Evolutionary conservation across 2,797 vertebrate species (phyloP).

Genomic region (Uromys caudimaculatus): DNA sequence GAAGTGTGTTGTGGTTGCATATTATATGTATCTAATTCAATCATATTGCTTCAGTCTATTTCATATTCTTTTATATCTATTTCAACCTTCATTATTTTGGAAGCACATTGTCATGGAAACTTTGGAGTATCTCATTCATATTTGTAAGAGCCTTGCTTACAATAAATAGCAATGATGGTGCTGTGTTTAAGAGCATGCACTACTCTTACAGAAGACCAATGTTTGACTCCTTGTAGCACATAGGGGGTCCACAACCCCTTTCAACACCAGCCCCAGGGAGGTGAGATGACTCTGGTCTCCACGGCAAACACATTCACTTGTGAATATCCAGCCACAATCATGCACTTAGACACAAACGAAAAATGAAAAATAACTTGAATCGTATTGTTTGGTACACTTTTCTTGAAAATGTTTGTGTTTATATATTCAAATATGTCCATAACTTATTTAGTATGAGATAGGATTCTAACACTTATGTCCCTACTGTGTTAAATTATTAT

Average conservation of each 20-base stretch:
- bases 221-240: background rate
- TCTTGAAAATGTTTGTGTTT: background rate
- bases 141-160: background rate
- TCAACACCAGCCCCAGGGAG: background rate
- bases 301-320: background rate
- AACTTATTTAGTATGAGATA: background rate
- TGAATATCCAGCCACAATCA: background rate
- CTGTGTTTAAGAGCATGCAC: background rate
- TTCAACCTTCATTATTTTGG: background rate
- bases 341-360: background rate
- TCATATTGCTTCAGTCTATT: background rate
- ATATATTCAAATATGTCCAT: background rate
- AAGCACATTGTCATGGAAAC: background rate
- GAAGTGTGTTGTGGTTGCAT: background rate
- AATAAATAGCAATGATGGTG: background rate
- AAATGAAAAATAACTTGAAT: background rate
- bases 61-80: background rate
- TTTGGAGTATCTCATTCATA: background rate
- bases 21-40: background rate
- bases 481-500: background rate
- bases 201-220: background rate
- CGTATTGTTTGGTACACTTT: background rate
- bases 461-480: background rate
- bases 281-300: background rate
- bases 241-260: background rate